Conservation (phyloP, 2,113 vertebrate genomes). For the Antidorcas marsupialis region DNA sequence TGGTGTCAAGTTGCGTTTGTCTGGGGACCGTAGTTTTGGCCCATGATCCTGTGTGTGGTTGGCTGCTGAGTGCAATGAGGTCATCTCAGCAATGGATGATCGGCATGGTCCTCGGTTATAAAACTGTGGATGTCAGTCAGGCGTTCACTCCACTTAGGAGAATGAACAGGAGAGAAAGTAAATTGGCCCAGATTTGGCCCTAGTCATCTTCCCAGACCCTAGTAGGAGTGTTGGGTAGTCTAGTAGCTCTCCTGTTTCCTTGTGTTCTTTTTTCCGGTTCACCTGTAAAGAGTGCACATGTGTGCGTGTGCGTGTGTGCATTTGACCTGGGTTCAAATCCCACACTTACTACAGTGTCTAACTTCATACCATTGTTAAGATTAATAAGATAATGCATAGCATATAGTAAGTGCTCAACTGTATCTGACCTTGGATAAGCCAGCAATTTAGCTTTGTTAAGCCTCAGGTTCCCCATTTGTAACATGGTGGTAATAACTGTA, state of each 20-base stretch:
- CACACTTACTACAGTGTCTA: neutral
- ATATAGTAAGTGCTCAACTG: neutral
- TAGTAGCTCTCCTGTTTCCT: neutral
- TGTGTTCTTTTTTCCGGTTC: neutral
- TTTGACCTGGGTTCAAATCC: neutral
- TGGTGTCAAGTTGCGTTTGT: accelerated
- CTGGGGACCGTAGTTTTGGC: neutral
- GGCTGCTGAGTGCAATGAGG: neutral
- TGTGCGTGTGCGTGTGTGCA: accelerated
- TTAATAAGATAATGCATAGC: neutral
- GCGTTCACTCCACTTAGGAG: neutral
- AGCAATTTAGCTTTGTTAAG: neutral
- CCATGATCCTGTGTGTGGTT: too few species aligned
- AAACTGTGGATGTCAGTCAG: neutral
- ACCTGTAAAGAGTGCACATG: neutral
- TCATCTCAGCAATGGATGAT: neutral
- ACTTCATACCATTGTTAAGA: neutral
- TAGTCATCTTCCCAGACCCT: neutral
- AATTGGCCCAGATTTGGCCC: too few species aligned
- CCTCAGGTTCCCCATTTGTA: neutral
- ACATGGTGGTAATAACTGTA: neutral
- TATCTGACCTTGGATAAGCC: neutral
- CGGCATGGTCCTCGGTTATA: neutral
- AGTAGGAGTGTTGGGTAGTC: too few species aligned
- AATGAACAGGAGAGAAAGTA: neutral